Conservation (phyloP, 2,797 vertebrate genomes). For the Squalus acanthias region DNA sequence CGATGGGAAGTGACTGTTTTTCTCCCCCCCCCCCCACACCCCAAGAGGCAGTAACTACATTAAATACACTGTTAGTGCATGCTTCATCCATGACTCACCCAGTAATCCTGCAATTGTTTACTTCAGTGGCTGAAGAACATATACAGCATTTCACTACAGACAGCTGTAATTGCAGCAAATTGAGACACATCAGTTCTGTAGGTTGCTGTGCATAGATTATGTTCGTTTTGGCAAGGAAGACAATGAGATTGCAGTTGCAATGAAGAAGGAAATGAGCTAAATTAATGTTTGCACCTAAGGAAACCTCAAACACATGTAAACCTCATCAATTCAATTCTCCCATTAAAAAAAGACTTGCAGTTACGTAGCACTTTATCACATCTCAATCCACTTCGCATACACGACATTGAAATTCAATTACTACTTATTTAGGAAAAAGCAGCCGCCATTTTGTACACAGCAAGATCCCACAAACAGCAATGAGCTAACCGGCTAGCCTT, state of each 20-base stretch:
- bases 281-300: not conserved
- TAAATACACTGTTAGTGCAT: not conserved
- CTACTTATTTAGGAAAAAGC: not conserved
- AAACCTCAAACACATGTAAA: not conserved
- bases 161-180: constrained; percentile 18
- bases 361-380: not conserved
- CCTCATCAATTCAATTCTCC: not conserved
- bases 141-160: constrained; percentile 16
- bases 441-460: not conserved
- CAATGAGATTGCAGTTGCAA: not conserved
- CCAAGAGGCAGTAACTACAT: constrained; percentile 1
- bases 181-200: not conserved
- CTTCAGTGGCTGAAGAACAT: constrained; percentile 28
- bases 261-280: not conserved
- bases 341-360: not conserved
- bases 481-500: not conserved
- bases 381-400: not conserved
- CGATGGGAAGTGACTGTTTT: not conserved
- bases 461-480: not conserved
- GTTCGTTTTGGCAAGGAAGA: not conserved
- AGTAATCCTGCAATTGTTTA: constrained; percentile 34
- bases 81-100: constrained; percentile 25
- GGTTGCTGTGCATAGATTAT: not conserved
- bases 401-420: not conserved
- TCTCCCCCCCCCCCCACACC: not conserved